Conservation (phyloP, 2,113 vertebrate species). For the Boleophthalmus pectinirostris region DNA sequence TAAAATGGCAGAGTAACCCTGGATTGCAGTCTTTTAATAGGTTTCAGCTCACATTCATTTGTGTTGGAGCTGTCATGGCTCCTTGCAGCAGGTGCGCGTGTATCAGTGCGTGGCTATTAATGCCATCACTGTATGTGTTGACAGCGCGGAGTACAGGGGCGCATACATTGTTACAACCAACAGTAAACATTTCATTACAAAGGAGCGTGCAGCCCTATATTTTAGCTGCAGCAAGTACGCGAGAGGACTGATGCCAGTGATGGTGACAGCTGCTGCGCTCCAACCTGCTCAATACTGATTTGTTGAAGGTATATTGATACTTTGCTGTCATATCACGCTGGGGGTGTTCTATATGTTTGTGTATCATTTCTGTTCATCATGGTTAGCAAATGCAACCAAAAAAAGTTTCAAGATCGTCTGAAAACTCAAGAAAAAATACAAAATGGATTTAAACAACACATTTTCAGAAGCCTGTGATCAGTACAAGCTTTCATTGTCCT, state of each 20-base stretch:
- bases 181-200: constrained; percentile 64
- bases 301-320: constrained; percentile 24
- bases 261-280: constrained; percentile 38
- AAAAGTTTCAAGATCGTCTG: too few relatives aligned
- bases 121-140: constrained; percentile 32
- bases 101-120: constrained; percentile 42
- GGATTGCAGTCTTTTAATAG: neutral
- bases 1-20: neutral
- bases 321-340: too few relatives aligned
- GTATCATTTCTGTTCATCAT: too few relatives aligned
- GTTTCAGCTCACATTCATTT: constrained; percentile 4
- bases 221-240: constrained; percentile 26
- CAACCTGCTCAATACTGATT: constrained; percentile 47
- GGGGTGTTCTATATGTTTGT: too few relatives aligned
- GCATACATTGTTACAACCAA: constrained; percentile 41
- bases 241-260: constrained; percentile 21
- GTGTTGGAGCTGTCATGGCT: constrained; percentile 11
- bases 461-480: too few relatives aligned
- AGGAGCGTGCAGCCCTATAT: constrained; percentile 44
- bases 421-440: too few relatives aligned
- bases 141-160: constrained; percentile 45
- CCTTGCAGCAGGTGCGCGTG: constrained; percentile 14
- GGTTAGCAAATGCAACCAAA: too few relatives aligned
- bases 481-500: too few relatives aligned
- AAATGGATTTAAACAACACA: too few relatives aligned